These are phyloP conservation scores for Plagiodera versicolora DNA, from an alignment of 2,888 invertebrate genomes.

Conservation along the genomic window DNA sequence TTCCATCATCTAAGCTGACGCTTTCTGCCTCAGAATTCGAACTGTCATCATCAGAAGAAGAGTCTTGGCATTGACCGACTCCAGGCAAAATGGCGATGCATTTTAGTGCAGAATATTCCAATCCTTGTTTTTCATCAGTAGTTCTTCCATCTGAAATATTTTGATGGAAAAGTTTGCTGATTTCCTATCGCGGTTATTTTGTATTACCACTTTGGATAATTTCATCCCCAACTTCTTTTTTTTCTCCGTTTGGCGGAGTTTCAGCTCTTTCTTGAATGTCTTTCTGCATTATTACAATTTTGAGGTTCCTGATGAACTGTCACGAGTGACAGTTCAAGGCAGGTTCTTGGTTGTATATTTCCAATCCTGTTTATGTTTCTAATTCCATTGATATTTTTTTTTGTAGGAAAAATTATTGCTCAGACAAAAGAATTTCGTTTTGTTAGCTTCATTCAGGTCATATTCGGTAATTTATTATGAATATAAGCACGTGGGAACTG, in stretches of 20 bases:
- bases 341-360: no score
- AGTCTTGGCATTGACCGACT: neutral
- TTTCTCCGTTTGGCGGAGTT: neutral
- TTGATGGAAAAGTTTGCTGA: no score
- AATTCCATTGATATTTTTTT: neutral
- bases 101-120: neutral
- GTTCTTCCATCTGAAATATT: neutral
- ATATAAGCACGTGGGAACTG: constrained; percentile 18
- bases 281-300: neutral
- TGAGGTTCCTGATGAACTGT: neutral
- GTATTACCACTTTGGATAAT: neutral
- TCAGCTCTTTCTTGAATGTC: neutral
- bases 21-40: neutral
- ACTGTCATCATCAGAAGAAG: neutral
- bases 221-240: neutral
- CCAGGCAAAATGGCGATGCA: neutral
- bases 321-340: no score
- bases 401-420: neutral
- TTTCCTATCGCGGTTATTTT: no score
- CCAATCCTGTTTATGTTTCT: no score
- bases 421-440: neutral
- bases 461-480: neutral
- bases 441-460: neutral
- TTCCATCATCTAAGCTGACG: neutral
- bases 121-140: neutral